Conservation (phyloP, 2,113 vertebrate species). For the Saccopteryx bilineata region DNA sequence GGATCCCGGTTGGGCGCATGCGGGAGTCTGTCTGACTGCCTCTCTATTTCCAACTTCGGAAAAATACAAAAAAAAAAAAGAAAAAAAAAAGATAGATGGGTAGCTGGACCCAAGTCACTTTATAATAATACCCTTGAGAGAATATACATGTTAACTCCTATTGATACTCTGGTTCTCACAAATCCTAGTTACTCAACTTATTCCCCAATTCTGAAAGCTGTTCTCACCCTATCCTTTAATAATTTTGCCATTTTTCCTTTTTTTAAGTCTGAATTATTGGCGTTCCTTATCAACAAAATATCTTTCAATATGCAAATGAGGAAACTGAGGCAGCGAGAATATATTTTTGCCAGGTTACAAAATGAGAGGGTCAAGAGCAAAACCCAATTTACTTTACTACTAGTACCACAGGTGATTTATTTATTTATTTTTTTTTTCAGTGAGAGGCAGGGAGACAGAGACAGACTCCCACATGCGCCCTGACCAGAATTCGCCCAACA, state of each 20-base stretch:
- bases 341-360: not conserved
- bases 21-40: too few relatives aligned
- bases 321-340: not conserved
- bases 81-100: not conserved
- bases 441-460: too few relatives aligned
- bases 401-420: not conserved
- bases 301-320: not conserved
- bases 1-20: too few relatives aligned
- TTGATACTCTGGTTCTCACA: not conserved
- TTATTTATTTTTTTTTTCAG: too few relatives aligned
- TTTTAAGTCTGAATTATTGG: not conserved
- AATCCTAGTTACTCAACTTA: not conserved
- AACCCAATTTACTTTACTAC: not conserved
- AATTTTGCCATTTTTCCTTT: not conserved
- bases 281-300: slow-evolving; percentile 28
- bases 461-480: too few relatives aligned
- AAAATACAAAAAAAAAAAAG: too few relatives aligned
- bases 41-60: too few relatives aligned
- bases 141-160: not conserved
- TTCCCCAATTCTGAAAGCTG: not conserved
- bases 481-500: too few relatives aligned
- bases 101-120: not conserved
- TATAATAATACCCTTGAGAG: not conserved
- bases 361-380: not conserved
- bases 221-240: not conserved